These are phyloP conservation scores for Heliconius himera DNA, from an alignment of 1,140 invertebrate species.

Conservation along the genomic window DNA sequence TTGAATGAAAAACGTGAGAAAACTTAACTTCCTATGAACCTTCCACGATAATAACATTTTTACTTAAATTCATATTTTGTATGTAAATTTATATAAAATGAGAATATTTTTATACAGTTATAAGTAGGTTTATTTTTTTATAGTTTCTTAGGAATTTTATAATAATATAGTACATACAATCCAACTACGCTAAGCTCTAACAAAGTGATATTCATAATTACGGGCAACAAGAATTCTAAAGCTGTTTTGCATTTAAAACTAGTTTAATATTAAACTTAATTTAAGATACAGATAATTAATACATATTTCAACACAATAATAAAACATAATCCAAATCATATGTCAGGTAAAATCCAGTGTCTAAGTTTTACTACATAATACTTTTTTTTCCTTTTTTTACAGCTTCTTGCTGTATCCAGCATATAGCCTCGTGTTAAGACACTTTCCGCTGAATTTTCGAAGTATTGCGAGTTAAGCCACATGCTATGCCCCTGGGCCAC, in stretches of 20 bases:
- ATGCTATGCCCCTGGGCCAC: too few species aligned
- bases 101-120: background rate
- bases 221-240: background rate
- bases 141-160: background rate
- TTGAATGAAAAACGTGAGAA: conserved; percentile 5
- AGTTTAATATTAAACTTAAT: conserved; percentile 20
- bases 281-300: background rate
- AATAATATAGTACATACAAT: background rate
- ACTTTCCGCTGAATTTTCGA: too few species aligned
- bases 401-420: too few species aligned
- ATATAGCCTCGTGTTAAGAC: too few species aligned
- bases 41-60: background rate
- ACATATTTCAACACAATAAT: background rate
- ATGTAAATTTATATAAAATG: too few species aligned
- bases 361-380: too few species aligned
- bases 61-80: background rate
- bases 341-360: background rate
- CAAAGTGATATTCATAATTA: background rate
- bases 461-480: too few species aligned
- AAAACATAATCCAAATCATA: background rate
- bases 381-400: too few species aligned
- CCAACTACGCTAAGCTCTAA: background rate
- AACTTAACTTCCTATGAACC: background rate
- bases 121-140: background rate
- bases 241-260: conserved; percentile 26